A percentile compares a stretch with the other conserved stretches of the same genome.
Evolutionary conservation across 35 echinoderm and acorn worm species (phyloP).

Genomic region (Patiria miniata): DNA sequence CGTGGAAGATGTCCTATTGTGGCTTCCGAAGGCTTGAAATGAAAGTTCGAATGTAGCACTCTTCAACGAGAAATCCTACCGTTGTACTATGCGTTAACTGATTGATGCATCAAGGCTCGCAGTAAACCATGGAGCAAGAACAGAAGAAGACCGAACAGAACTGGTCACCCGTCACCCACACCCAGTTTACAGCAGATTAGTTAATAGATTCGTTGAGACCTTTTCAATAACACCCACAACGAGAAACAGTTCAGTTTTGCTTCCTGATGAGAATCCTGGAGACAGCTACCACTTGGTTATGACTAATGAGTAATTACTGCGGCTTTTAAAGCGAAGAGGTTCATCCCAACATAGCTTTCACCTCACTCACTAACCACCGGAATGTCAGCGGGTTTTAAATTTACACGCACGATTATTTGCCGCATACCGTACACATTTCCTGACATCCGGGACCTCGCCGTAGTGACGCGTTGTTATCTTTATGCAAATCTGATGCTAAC

Average conservation of each 20-base stretch:
- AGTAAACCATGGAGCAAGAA: too few species aligned
- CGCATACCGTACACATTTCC: background rate
- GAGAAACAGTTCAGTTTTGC: too few species aligned
- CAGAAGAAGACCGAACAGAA: too few species aligned
- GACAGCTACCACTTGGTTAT: background rate
- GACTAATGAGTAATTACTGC: background rate
- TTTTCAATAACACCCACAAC: too few species aligned
- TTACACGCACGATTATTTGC: background rate
- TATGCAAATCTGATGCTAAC: constrained; percentile 4
- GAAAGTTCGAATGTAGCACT: too few species aligned
- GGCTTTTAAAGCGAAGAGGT: background rate
- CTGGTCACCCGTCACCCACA: too few species aligned
- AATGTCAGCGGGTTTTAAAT: background rate
- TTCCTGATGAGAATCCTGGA: too few species aligned
- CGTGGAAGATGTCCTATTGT: background rate
- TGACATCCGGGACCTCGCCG: background rate
- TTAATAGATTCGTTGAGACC: too few species aligned
- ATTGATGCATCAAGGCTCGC: too few species aligned
- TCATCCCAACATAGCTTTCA: background rate
- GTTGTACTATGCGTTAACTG: too few species aligned
- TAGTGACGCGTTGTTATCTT: constrained; percentile 8
- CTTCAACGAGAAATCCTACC: too few species aligned
- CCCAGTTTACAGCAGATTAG: too few species aligned
- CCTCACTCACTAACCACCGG: background rate
- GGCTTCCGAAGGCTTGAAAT: background rate